A percentile compares a stretch with the other conserved stretches of the same genome.
These are phyloP conservation scores for Menidia beryllina DNA, from an alignment of 2,113 vertebrate genomes.

Conservation along the genomic window DNA sequence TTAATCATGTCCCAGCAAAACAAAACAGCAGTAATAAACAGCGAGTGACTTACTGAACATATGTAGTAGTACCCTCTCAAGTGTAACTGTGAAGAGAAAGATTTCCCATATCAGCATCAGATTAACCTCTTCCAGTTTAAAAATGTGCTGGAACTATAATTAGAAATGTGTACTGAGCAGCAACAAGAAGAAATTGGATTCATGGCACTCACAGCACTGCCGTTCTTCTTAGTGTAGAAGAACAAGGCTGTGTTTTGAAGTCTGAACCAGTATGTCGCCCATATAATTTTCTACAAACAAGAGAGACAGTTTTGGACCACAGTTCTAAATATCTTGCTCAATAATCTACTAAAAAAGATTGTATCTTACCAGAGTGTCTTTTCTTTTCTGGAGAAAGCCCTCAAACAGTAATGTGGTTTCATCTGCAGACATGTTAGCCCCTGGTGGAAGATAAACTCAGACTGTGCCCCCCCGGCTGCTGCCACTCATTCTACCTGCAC, in stretches of 20 bases:
- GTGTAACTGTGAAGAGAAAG: conserved; percentile 60
- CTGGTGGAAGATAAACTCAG: not conserved
- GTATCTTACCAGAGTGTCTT: conserved; percentile 81
- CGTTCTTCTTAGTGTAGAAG: conserved; percentile 78
- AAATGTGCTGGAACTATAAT: too few species aligned
- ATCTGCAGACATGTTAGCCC: conserved; percentile 63
- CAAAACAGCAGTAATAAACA: not conserved
- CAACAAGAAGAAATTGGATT: too few species aligned
- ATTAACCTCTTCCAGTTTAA: not conserved
- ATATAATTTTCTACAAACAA: conserved; percentile 75
- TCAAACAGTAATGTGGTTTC: conserved; percentile 66
- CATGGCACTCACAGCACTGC: conserved; percentile 63
- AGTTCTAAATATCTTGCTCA: not conserved
- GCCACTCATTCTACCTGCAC: conserved; percentile 21
- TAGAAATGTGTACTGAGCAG: not conserved
- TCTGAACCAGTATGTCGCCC: conserved; percentile 79
- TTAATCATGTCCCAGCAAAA: not conserved
- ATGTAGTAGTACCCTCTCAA: conserved; percentile 80
- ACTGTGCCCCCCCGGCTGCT: not conserved
- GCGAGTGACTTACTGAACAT: conserved; percentile 60
- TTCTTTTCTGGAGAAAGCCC: conserved; percentile 84
- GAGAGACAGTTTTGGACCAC: not conserved
- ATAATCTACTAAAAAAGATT: not conserved
- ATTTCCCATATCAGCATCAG: not conserved
- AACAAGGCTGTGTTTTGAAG: conserved; percentile 79